Percentiles rank a stretch among this genome's conserved stretches.
Evolutionary conservation across 2,797 vertebrate genomes (phyloP).

Genomic region (Lates japonicus): DNA sequence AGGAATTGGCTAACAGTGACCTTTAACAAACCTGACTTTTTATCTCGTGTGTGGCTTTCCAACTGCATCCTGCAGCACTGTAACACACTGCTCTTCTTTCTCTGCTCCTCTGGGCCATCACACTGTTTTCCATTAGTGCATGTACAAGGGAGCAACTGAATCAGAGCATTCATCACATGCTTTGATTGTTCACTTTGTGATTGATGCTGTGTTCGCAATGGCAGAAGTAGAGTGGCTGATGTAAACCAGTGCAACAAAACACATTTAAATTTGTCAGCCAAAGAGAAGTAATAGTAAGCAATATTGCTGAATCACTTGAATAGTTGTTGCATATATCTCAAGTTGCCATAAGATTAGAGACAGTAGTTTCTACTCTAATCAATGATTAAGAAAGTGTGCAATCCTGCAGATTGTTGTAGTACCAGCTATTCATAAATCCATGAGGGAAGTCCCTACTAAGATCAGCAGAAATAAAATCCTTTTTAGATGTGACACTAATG

Average conservation of each 20-base stretch:
- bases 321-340: background rate
- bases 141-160: conserved; percentile 12
- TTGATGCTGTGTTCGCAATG: conserved; percentile 7
- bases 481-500: too few relatives aligned
- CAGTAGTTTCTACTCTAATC: background rate
- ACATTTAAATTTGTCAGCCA: background rate
- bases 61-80: conserved; percentile 48
- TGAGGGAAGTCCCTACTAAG: background rate
- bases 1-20: conserved; percentile 72
- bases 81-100: conserved; percentile 30
- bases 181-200: conserved; percentile 41
- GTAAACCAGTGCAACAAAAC: conserved; percentile 17
- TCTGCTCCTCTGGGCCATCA: conserved; percentile 27
- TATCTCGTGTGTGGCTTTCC: conserved; percentile 57
- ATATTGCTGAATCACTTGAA: conserved; percentile 2
- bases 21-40: conserved; percentile 79
- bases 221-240: conserved; percentile 2
- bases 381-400: background rate
- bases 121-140: conserved; percentile 40
- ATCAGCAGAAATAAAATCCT: background rate
- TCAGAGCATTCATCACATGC: conserved; percentile 23
- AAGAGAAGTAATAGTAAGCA: background rate
- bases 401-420: background rate
- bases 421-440: background rate
- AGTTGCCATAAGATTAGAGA: background rate